A percentile compares a stretch with the other conserved stretches of the same genome.
Evolutionary conservation across 2,888 invertebrate species (phyloP).

Genomic region (Leptothorax acervorum): DNA sequence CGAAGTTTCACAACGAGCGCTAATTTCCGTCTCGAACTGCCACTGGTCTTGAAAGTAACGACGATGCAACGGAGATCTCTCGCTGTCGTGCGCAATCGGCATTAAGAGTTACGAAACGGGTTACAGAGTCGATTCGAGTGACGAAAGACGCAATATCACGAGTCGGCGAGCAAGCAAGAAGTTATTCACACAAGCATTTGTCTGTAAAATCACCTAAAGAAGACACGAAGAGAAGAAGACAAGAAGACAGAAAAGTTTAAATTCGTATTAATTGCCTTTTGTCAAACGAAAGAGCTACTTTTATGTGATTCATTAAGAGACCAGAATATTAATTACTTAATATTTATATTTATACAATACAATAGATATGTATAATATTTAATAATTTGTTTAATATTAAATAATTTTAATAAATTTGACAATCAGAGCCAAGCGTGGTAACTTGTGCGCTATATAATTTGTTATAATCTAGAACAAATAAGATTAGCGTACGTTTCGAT

Average conservation of each 20-base stretch:
- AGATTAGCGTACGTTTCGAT: too few species aligned
- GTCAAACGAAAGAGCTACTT: not conserved
- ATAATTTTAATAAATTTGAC: too few species aligned
- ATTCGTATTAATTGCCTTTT: not conserved
- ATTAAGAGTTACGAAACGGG: constrained; percentile 33
- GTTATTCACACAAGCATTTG: not conserved
- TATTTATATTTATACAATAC: not conserved
- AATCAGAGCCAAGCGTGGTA: too few species aligned
- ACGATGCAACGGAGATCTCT: constrained; percentile 27
- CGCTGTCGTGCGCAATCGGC: not conserved
- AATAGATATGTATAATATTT: too few species aligned
- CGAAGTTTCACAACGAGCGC: constrained; percentile 24
- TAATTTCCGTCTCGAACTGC: constrained; percentile 35
- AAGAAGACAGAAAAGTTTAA: not conserved
- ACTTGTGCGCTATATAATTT: too few species aligned
- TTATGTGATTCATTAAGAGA: not conserved
- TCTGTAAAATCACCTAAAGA: not conserved
- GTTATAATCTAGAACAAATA: too few species aligned
- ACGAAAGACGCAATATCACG: constrained; percentile 29
- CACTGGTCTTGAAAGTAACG: constrained; percentile 31
- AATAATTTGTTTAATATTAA: too few species aligned
- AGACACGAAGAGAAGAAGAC: too few species aligned
- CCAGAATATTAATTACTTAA: not conserved
- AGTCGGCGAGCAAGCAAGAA: not conserved
- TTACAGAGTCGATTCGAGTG: constrained; percentile 31